Base-by-base conservation (phyloP, 2,113 vertebrate species). In the Delphinus delphis region DNA sequence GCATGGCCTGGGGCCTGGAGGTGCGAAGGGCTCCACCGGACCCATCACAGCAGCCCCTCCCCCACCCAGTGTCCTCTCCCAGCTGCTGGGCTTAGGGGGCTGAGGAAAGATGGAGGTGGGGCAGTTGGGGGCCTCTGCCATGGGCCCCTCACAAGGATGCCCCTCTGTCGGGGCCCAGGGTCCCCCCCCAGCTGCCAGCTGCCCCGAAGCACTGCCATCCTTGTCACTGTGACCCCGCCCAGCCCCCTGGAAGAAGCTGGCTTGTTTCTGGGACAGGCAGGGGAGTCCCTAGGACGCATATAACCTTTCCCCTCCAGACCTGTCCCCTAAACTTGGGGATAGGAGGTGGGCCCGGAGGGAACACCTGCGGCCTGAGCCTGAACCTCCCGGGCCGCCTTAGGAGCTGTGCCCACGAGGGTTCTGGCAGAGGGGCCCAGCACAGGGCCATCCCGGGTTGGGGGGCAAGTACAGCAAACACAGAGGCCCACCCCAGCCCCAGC, bases 21-120 rank as follows among this genome's bases (percentile, higher is more conserved):
- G 15, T 6, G 14, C 0, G 23, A 26, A 1, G 36, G 47, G 8
- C 62, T 4, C 8, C 50, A 21, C 5, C 11, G 33, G 2, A 26
- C 38, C 25, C 17, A 2, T 10, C 85, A 25, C 6, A 0, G 11
- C 47, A 11, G 47, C n/a, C 71, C 25, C 25, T 20, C 6, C 36
- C 60, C 38, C 14, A 25, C 38, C 21, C 5, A 2, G 17, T 1
- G 10, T 7, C 71, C 71, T 68, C 76, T 63, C 36, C n/a, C 25
- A 47, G 65, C 20, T 58, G 44, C 55, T 6, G n/a, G 44, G 23
- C 8, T 9, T 11, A 23, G 33, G 17, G 20, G 21, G 8, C 36
- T n/a, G 20, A 67, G 23, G 28, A 28, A 47, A 73, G 44, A 4
- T 5, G 5, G 8, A 15, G 31, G 53, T 0, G 38, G 41, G 76